Conservation (phyloP, 2,797 vertebrate species). For the Pipistrellus pipistrellus region DNA sequence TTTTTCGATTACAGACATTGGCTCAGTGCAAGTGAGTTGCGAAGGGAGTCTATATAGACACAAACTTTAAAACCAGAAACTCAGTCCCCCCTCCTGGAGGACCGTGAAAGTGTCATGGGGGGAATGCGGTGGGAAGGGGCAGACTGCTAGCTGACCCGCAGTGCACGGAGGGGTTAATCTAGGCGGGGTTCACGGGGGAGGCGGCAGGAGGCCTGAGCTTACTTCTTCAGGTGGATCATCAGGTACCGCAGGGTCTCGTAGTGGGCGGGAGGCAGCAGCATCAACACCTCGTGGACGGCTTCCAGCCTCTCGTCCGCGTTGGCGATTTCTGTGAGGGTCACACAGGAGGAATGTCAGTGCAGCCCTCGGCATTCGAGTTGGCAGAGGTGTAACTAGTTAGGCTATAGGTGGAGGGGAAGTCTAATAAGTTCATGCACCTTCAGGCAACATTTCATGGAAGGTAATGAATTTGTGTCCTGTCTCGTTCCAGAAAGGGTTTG, state of each 20-base stretch:
- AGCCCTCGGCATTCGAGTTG: fast-evolving
- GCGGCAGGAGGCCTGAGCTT: constrained; percentile 55
- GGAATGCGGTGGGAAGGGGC: background rate
- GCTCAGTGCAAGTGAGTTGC: background rate
- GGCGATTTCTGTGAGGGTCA: constrained; percentile 91
- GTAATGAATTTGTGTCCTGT: background rate
- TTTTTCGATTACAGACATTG: background rate
- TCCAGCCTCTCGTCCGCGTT: constrained; percentile 96
- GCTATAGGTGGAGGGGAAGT: background rate
- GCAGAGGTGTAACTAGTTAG: background rate
- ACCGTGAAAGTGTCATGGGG: background rate
- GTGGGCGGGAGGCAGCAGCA: constrained; percentile 97
- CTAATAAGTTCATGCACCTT: background rate
- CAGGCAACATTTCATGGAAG: background rate
- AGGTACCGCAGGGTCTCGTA: constrained; percentile 96
- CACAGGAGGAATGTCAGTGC: constrained; percentile 50
- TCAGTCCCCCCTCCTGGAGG: background rate
- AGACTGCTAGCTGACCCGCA: background rate
- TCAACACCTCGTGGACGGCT: constrained; percentile 95
- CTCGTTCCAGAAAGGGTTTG: constrained; percentile 20
- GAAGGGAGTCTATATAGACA: background rate
- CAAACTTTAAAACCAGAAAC: constrained; percentile 12
- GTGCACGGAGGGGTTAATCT: background rate
- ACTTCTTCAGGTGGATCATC: constrained; percentile 93
- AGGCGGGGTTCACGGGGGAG: fast-evolving